Evolutionary conservation across 1,140 invertebrate genomes (phyloP).

Genomic region (Drosophila nikananu): DNA sequence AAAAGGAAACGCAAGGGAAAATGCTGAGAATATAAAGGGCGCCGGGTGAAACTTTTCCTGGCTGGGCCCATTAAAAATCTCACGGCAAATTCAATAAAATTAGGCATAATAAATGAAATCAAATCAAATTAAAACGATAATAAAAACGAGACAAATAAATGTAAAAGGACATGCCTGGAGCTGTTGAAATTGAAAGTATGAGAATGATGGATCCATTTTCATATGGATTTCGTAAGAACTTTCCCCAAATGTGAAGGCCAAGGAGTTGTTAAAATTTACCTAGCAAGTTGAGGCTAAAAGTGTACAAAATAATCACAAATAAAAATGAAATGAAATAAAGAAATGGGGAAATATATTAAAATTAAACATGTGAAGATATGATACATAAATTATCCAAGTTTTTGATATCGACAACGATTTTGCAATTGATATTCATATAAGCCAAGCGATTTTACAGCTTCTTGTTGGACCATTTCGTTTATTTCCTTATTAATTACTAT

Average conservation of each 20-base stretch:
- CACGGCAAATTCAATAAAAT: conserved; percentile 48
- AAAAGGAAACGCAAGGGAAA: conserved; percentile 26
- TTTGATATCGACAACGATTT: no score
- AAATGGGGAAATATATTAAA: no score
- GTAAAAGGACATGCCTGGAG: background rate
- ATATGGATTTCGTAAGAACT: background rate
- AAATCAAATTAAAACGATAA: conserved; percentile 62
- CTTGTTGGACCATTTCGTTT: conserved; percentile 2
- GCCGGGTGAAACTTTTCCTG: conserved; percentile 28
- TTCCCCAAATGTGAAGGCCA: no score
- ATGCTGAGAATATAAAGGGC: conserved; percentile 29
- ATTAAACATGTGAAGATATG: no score
- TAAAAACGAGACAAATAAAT: conserved; percentile 6
- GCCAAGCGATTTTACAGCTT: background rate
- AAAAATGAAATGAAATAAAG: no score
- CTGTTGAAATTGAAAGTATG: background rate
- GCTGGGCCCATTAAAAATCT: conserved; percentile 29
- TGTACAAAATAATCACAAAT: no score
- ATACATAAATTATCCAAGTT: no score
- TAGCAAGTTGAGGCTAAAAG: no score
- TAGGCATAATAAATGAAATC: conserved; percentile 47
- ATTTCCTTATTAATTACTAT: background rate
- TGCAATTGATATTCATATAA: no score
- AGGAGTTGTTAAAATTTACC: no score
- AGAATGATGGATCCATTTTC: background rate